phyloP scores from a whole-genome alignment of 37 sponge, comb jelly and placozoan genomes.

The Tethya wilhelma region DNA sequence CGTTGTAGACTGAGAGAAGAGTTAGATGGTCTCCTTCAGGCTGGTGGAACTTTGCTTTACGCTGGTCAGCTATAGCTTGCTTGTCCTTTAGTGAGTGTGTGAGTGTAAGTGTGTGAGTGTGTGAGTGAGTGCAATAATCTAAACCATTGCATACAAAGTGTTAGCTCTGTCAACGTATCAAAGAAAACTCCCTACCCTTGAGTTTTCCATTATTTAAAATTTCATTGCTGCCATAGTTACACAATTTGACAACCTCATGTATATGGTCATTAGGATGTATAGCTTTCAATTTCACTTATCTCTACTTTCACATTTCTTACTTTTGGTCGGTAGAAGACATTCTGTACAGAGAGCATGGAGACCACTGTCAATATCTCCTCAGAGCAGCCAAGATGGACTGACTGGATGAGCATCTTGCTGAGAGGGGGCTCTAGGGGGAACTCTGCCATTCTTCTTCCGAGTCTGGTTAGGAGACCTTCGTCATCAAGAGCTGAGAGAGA shows the following conservation, averaged over 20 bases:
- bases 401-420: conserved; percentile 95
- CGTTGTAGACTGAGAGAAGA: conserved; percentile 95
- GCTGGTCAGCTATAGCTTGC: conserved; percentile 95
- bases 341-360: conserved; percentile 98
- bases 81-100: conserved; percentile 81
- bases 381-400: conserved; percentile 94
- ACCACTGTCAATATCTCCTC: conserved; percentile 96
- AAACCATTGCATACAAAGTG: too few relatives aligned
- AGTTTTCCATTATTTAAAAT: too few relatives aligned
- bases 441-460: conserved; percentile 96
- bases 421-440: conserved; percentile 97
- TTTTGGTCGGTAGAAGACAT: conserved; percentile 98
- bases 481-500: conserved; percentile 93
- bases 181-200: too few relatives aligned
- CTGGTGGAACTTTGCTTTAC: conserved; percentile 95
- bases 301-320: conserved; percentile 44
- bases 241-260: too few relatives aligned
- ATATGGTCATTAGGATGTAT: too few relatives aligned
- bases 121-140: too few relatives aligned
- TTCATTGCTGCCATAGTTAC: too few relatives aligned
- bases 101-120: too few relatives aligned
- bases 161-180: too few relatives aligned
- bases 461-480: conserved; percentile 91
- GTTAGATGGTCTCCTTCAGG: conserved; percentile 99
- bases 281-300: too few relatives aligned